These are phyloP conservation scores for Leptinotarsa rubiginosa DNA, from an alignment of 2,888 invertebrate species.

Conservation along the genomic window DNA sequence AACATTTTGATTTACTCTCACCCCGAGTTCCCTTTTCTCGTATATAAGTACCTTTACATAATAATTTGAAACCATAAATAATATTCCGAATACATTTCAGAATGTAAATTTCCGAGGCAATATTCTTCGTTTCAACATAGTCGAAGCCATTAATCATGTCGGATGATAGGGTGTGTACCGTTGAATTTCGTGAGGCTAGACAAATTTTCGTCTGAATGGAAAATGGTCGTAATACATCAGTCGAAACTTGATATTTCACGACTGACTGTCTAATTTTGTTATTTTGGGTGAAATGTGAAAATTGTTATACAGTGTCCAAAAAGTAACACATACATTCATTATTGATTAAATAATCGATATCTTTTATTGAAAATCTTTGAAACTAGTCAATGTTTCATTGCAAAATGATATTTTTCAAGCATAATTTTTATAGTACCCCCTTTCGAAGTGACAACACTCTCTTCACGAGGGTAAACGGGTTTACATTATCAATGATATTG, in stretches of 20 bases:
- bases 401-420: too few species aligned
- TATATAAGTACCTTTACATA: slow-evolving; percentile 7
- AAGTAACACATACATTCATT: too few species aligned
- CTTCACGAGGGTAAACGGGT: too few species aligned
- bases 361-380: too few species aligned
- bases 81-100: slow-evolving; percentile 5
- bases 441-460: too few species aligned
- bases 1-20: neutral
- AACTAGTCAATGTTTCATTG: too few species aligned
- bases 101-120: slow-evolving; percentile 10
- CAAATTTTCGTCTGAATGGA: slow-evolving; percentile 29
- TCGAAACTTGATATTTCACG: slow-evolving; percentile 24
- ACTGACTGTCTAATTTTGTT: neutral
- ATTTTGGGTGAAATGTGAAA: neutral
- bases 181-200: slow-evolving; percentile 32
- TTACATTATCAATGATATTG: too few species aligned
- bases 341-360: too few species aligned
- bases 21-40: slow-evolving; percentile 1
- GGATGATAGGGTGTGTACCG: slow-evolving; percentile 31
- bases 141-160: slow-evolving; percentile 25
- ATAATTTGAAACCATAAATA: slow-evolving; percentile 16
- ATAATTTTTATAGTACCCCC: too few species aligned
- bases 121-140: slow-evolving; percentile 20
- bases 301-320: neutral
- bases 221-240: slow-evolving; percentile 23